Evolutionary conservation across 1,140 invertebrate species (phyloP), one percentile per base, ranked within the genome.

Genomic region (Tetramorium alpestre): DNA sequence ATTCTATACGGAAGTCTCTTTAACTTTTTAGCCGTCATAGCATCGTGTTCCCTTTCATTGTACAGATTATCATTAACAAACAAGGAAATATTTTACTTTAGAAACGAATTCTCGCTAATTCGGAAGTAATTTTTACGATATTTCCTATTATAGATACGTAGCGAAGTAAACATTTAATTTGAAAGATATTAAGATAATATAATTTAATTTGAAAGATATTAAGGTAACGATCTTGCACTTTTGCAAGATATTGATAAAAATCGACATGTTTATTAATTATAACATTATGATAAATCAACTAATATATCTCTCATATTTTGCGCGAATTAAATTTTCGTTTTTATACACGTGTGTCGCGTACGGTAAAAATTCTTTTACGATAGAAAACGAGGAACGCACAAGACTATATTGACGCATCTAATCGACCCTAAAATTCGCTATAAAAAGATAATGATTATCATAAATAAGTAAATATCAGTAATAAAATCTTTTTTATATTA

Each of bases 1-100:
- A 44, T 81, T 25, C 38, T 8, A 49, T 25, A 25, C 80, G 80
- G 51, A 73, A 82, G 67, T 72, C 69, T 49, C 6, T 73, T 72
- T 38, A 73, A 82, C 54, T 44, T 41, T 73, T 73, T 47, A 64
- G 16, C 22, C 11, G 13, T 11, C 16, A 6, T 51, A 72, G 1
- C 2, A 28, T 5, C 18, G 41, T 44, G 25, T 73, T 47, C 25
- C 1, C 51, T 69, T 56, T 13, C 41, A 33, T 33, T 60, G 18
- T 6, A 25, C 7, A 25, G 11, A n/a, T 47, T 47, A 49, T 60
- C 0, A 47, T 1, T 28, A 25, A 44, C 22, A 13, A 72, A 56
- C 38, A 18, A 58, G 18, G 4, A 8, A 38, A 33, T 47, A 25
- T 18, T 70, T 58, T 44, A 58, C 69, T 70, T 54, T 25, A 58